Conservation (phyloP, 2,797 vertebrate species). For the Delichon dasypus region DNA sequence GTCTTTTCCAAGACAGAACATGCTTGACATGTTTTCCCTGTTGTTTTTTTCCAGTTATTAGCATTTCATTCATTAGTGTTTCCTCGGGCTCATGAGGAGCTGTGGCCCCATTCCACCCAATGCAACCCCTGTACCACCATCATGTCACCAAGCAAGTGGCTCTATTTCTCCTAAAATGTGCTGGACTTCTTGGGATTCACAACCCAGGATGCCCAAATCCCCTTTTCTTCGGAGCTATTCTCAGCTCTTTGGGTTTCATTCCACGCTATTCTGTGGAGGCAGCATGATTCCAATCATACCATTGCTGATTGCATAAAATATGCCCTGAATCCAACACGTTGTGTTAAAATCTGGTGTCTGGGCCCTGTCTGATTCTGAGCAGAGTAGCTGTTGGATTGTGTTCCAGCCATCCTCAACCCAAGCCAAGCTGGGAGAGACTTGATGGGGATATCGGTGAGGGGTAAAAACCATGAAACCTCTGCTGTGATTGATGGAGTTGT, state of each 20-base stretch:
- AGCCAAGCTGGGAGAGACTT: slow-evolving; percentile 46
- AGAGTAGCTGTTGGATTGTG: slow-evolving; percentile 33
- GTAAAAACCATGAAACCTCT: slow-evolving; percentile 37
- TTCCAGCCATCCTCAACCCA: slow-evolving; percentile 18
- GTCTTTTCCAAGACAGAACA: neutral
- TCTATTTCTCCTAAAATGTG: neutral
- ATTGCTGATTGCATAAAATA: slow-evolving; percentile 67
- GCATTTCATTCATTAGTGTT: neutral
- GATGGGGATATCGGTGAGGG: slow-evolving; percentile 56
- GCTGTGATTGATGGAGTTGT: slow-evolving; percentile 57
- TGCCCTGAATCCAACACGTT: slow-evolving; percentile 61
- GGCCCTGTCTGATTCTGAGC: slow-evolving; percentile 58
- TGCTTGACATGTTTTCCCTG: neutral
- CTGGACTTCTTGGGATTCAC: neutral
- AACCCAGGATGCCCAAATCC: neutral
- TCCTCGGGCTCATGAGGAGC: rapidly evolving
- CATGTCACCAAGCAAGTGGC: neutral
- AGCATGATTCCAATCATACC: slow-evolving; percentile 62
- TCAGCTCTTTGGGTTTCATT: neutral
- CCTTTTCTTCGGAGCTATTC: neutral
- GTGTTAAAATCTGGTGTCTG: slow-evolving; percentile 62
- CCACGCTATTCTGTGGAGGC: neutral
- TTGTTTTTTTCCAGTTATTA: neutral
- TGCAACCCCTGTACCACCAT: rapidly evolving
- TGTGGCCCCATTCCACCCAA: neutral